A percentile compares a stretch with the other conserved stretches of the same genome.
These are phyloP conservation scores for Rhysida immarginata DNA, from an alignment of 1,140 invertebrate species.

Conservation along the genomic window DNA sequence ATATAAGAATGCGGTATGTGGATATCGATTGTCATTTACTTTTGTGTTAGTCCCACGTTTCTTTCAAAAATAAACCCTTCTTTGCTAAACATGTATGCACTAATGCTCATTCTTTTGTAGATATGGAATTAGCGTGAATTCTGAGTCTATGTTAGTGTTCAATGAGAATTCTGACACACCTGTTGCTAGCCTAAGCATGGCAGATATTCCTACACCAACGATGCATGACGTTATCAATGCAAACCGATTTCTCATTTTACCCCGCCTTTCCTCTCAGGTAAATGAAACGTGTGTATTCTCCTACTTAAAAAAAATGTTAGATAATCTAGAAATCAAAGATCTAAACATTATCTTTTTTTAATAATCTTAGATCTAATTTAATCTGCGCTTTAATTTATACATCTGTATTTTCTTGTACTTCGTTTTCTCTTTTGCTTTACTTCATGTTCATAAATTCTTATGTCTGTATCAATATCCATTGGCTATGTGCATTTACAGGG, in stretches of 20 bases:
- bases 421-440: too few relatives aligned
- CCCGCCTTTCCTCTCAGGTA: slow-evolving; percentile 79
- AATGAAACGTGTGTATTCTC: too few relatives aligned
- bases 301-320: too few relatives aligned
- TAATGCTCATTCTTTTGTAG: slow-evolving; percentile 23
- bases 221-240: slow-evolving; percentile 73
- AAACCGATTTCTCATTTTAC: slow-evolving; percentile 76
- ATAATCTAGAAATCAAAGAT: too few relatives aligned
- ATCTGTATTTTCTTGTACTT: too few relatives aligned
- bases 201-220: slow-evolving; percentile 68
- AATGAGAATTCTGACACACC: slow-evolving; percentile 71
- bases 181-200: slow-evolving; percentile 68
- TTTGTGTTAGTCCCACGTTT: slow-evolving; percentile 2
- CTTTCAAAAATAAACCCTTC: too few relatives aligned
- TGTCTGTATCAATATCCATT: too few relatives aligned
- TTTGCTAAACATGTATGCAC: background rate
- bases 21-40: background rate
- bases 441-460: too few relatives aligned
- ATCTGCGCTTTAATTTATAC: too few relatives aligned
- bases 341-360: too few relatives aligned
- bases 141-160: slow-evolving; percentile 76
- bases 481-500: too few relatives aligned
- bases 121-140: slow-evolving; percentile 54
- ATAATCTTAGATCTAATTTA: too few relatives aligned
- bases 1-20: slow-evolving; percentile 31